Base-by-base conservation (phyloP, 2,888 invertebrate species). In the Philereme vetulata region DNA sequence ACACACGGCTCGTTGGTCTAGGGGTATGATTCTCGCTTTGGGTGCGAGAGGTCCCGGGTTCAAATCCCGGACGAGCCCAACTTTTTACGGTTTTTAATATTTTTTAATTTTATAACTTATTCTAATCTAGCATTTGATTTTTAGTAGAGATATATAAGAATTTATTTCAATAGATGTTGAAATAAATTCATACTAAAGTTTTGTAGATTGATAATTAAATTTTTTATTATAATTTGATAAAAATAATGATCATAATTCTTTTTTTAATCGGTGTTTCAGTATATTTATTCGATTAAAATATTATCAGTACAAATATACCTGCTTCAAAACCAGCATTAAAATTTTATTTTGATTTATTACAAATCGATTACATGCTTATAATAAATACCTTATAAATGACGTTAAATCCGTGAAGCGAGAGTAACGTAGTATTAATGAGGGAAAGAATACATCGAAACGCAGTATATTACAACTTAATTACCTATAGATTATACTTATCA, bases 401-500 rank as follows among this genome's bases (percentile, higher is more conserved):
- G 68, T 67, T 63, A 78, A 81, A 80, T 83, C 80, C 77, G 81
- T 83, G 84, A 86, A 88, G 88, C 21, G 85, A 85, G 87, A 90
- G 70, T 84, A 80, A 90, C 80, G 85, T 76, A 65, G 69, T 83
- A 81, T 82, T 90, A 88, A 90, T 88, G 86, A 87, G 81, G 69
- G 77, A 78, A 77, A 80, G 79, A 80, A 82, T 81, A 84, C 85
- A 85, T 86, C 79, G 76, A 85, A 80, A 80, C 78, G 78, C 86
- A 84, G 90, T 90, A 89, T 88, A 85, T 90, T 88, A 89, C 77
- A 66, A 64, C 68, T 80, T 89, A 89, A 89, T 90, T 89, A 89
- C 88, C 85, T 70, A 89, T 90, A 89, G 75, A 88, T 90, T 90
- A 90, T 84, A 84, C 88, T 90, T 90, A 90, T 86, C 85, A 68